Base-by-base conservation (phyloP, 2,797 vertebrate species). In the Falco cherrug region DNA sequence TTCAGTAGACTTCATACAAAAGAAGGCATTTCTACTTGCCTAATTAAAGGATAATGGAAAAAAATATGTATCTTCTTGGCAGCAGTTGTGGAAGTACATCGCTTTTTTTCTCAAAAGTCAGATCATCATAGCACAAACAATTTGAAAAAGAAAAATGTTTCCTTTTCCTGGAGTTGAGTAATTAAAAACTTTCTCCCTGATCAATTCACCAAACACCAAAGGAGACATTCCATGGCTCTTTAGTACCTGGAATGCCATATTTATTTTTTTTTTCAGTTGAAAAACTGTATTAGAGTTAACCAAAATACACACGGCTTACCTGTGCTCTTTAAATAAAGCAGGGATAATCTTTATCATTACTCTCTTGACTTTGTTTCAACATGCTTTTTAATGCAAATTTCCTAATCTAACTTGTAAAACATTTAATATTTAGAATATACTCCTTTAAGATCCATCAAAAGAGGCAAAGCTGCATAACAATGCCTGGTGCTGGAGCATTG, bases 371-470 rank as follows among this genome's bases (percentile, higher is more conserved):
- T 94, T 95, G 89, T 97, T 94, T 96, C 94, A 94, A 94, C 60
- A 19, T 56, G 88, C 71, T 94, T 98, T 98, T 95, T 87, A 94
- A 96, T 92, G 64, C 90, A 97, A 98, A 98, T 97, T 95, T 90
- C 88, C 96, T 97, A 92, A 96, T 97, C 96, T 97, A 96, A 98
- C 95, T 98, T 96, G 92, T 97, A 97, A 97, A 98, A 97, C 97
- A 97, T 98, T 98, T 97, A 96, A 97, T 98, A 98, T 98, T 98
- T 98, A 91, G 95, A 97, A 96, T 97, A 92, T 95, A 90, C 39
- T 94, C 75, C 91, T 97, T 97, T 97, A 97, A 96, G 91, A 94
- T 89, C 95, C 82, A 93, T 96, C 96, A 95, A 95, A 85, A 98
- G 95, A 98, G 95, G 96, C 97, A 97, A 88, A 70, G 87, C 54